Conservation (phyloP, 2,113 vertebrate genomes). For the Cyanoderma ruficeps region DNA sequence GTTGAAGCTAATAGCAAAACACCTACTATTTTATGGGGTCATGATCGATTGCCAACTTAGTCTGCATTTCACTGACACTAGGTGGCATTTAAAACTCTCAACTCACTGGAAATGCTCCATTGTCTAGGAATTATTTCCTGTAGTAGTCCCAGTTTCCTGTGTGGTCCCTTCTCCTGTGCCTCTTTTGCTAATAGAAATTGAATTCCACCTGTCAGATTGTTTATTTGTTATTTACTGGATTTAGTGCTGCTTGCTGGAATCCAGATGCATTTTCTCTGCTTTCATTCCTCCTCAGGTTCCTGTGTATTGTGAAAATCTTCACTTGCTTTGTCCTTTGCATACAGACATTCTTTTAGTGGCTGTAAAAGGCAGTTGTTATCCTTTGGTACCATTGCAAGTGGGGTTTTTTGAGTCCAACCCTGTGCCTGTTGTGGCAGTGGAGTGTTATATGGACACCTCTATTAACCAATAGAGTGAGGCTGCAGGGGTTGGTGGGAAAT, state of each 20-base stretch:
- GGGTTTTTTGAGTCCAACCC: rapidly evolving
- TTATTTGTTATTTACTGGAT: neutral
- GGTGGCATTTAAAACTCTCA: neutral
- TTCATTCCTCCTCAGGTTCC: neutral
- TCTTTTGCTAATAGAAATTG: neutral
- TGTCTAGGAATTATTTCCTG: neutral
- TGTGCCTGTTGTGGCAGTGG: neutral
- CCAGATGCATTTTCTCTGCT: neutral
- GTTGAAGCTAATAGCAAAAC: neutral
- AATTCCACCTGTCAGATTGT: neutral
- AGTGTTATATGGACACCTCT: neutral
- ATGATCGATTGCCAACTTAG: rapidly evolving
- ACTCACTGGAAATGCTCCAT: neutral
- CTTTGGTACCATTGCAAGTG: neutral
- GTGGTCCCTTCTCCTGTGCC: neutral
- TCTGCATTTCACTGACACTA: neutral
- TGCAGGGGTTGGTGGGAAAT: neutral
- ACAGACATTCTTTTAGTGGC: neutral
- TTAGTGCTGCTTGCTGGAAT: neutral
- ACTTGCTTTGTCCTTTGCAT: neutral
- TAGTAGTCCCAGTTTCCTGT: neutral
- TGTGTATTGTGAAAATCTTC: neutral
- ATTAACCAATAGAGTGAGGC: neutral
- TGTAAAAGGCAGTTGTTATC: neutral
- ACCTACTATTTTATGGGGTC: neutral